A percentile compares a stretch with the other conserved stretches of the same genome.
Conservation (phyloP, 2,888 invertebrate species). For the Hypena proboscidalis region DNA sequence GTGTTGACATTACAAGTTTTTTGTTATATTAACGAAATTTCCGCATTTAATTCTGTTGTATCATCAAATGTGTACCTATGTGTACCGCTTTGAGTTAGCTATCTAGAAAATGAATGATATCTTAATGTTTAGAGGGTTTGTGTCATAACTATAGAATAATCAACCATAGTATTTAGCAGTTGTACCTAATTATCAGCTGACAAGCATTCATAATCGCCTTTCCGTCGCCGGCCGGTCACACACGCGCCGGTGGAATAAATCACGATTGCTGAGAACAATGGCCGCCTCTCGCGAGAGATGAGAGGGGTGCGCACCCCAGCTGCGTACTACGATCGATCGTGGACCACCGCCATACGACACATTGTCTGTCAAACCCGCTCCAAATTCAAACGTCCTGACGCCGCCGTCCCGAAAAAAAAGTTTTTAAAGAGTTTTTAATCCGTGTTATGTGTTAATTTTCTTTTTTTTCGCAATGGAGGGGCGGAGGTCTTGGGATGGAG, state of each 20-base stretch:
- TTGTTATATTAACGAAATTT: no score
- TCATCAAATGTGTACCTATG: no score
- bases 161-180: constrained; percentile 13
- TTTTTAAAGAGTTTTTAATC: constrained; percentile 44
- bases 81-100: no score
- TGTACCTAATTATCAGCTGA: constrained; percentile 49
- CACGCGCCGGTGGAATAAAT: constrained; percentile 66
- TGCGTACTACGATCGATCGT: constrained; percentile 82
- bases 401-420: constrained; percentile 37
- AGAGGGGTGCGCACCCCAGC: constrained; percentile 84
- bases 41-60: no score
- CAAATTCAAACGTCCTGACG: constrained; percentile 52
- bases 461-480: constrained; percentile 71
- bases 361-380: constrained; percentile 71
- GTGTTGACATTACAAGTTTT: no score
- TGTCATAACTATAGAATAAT: background rate
- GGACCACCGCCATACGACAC: constrained; percentile 69
- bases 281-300: constrained; percentile 63
- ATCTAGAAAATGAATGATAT: constrained; percentile 15
- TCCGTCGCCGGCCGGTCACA: constrained; percentile 51
- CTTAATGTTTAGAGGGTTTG: background rate
- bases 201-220: constrained; percentile 50
- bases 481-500: constrained; percentile 80
- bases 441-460: constrained; percentile 66
- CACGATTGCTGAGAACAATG: constrained; percentile 77